A percentile compares a stretch with the other conserved stretches of the same genome.
phyloP scores from a whole-genome alignment of 2,113 vertebrate species.

The Capreolus pygargus region DNA sequence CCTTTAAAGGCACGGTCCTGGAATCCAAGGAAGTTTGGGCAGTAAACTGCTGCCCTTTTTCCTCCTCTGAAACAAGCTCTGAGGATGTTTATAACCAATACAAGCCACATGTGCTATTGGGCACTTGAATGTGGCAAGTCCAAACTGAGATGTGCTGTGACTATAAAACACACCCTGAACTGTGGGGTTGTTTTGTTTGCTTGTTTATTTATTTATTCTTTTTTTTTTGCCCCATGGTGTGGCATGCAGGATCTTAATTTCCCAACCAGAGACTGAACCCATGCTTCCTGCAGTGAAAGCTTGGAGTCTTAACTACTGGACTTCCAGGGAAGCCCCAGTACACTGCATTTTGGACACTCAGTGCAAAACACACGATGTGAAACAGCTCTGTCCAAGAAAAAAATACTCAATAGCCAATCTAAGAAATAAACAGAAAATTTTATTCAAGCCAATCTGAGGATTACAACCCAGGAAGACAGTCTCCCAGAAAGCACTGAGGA shows the following conservation, averaged over 20 bases:
- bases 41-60: not conserved
- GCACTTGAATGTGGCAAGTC: not conserved
- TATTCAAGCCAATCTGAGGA: not conserved
- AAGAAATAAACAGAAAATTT: not conserved
- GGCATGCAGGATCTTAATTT: not conserved
- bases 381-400: not conserved
- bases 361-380: not conserved
- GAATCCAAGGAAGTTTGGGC: not conserved
- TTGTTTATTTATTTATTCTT: not conserved
- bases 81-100: not conserved
- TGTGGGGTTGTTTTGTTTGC: not conserved
- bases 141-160: not conserved
- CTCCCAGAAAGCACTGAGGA: not conserved
- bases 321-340: rapidly evolving
- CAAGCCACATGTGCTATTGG: not conserved
- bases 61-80: not conserved
- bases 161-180: not conserved
- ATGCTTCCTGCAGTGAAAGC: not conserved
- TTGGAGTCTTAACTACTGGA: not conserved
- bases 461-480: not conserved
- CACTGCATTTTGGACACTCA: not conserved
- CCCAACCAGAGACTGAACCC: not conserved
- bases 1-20: not conserved
- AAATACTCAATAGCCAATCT: not conserved
- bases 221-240: not conserved